Conservation (phyloP, 2,113 vertebrate species). For the Smithornis capensis region DNA sequence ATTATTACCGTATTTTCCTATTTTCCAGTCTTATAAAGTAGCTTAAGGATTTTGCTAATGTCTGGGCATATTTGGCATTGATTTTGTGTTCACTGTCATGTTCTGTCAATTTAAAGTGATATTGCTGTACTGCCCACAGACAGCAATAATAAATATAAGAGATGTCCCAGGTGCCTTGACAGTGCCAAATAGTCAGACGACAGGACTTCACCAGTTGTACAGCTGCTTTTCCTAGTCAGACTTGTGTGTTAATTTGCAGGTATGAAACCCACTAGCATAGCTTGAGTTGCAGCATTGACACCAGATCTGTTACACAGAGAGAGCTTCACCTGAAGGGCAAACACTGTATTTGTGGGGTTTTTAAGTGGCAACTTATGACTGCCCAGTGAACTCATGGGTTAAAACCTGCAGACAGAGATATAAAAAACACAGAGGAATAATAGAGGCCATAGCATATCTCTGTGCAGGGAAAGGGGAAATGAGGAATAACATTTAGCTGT, state of each 20-base stretch:
- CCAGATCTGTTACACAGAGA: background rate
- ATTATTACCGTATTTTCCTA: too few relatives aligned
- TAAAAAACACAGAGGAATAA: background rate
- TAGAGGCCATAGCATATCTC: background rate
- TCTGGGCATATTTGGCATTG: background rate
- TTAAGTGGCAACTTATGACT: background rate
- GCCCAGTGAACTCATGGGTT: background rate
- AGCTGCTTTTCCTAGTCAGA: background rate
- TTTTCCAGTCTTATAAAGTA: background rate
- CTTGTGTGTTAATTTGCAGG: background rate
- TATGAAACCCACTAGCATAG: background rate
- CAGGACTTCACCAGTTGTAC: background rate
- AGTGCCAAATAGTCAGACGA: background rate
- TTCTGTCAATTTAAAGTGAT: conserved; percentile 24
- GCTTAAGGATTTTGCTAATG: accelerated
- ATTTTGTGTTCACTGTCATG: background rate
- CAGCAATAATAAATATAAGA: background rate
- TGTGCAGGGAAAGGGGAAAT: background rate
- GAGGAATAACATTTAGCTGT: background rate
- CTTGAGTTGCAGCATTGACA: background rate
- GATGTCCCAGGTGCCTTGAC: background rate
- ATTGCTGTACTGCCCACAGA: background rate
- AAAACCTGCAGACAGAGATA: background rate
- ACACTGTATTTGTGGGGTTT: background rate
- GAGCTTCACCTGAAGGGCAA: background rate